These are phyloP conservation scores for Perccottus glenii DNA, from an alignment of 2,113 vertebrate species.

Conservation along the genomic window DNA sequence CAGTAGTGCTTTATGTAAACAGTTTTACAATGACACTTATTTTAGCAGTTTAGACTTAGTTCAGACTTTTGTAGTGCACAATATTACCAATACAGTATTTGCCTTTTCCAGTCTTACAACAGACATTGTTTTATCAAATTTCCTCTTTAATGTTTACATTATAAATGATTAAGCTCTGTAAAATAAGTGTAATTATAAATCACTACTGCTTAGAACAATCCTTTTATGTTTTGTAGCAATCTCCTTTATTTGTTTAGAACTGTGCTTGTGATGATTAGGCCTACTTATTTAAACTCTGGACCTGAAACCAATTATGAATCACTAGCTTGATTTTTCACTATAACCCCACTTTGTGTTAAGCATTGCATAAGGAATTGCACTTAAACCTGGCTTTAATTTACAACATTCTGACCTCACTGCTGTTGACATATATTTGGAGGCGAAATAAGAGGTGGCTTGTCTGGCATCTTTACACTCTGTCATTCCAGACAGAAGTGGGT, in stretches of 20 bases:
- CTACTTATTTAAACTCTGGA: too few species aligned
- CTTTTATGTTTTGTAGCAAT: too few species aligned
- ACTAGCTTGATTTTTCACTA: background rate
- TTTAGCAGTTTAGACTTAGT: conserved; percentile 2
- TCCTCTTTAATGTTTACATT: too few species aligned
- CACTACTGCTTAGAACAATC: too few species aligned
- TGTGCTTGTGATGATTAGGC: too few species aligned
- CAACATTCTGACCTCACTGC: conserved; percentile 40
- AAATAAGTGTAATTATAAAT: conserved; percentile 26
- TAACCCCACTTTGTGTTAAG: background rate
- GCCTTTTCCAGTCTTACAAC: too few species aligned
- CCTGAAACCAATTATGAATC: too few species aligned
- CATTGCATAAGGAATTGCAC: background rate
- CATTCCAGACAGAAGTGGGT: conserved; percentile 43
- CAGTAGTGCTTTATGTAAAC: conserved; percentile 38
- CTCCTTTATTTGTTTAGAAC: too few species aligned
- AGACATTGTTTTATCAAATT: too few species aligned
- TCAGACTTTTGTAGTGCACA: too few species aligned
- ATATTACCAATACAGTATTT: too few species aligned
- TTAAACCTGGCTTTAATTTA: conserved; percentile 18
- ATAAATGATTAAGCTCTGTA: conserved; percentile 34
- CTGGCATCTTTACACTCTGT: conserved; percentile 41
- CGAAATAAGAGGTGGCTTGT: conserved; percentile 46
- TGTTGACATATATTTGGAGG: conserved; percentile 27
- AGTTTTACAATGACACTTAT: conserved; percentile 23